A percentile compares a stretch with the other conserved stretches of the same genome.
These are phyloP conservation scores for Scaptomyza reducta DNA, from an alignment of 2,888 invertebrate species.

Conservation along the genomic window DNA sequence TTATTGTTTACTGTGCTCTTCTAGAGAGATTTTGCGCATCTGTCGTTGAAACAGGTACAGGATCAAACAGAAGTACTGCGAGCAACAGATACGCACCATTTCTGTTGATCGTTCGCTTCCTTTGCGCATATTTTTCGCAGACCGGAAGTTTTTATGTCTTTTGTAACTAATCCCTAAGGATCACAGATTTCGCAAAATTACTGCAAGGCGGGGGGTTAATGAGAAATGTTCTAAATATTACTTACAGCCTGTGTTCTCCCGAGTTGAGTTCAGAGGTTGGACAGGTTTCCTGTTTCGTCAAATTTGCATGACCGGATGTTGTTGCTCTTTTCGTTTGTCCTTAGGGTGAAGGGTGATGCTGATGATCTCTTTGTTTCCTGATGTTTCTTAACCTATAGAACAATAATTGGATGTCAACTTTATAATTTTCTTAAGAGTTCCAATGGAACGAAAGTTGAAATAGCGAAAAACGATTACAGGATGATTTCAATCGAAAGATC, in stretches of 20 bases:
- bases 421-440: too few relatives aligned
- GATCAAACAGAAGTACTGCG: conserved; percentile 32
- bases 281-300: conserved; percentile 48
- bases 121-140: conserved; percentile 39
- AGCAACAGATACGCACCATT: conserved; percentile 58
- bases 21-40: conserved; percentile 56
- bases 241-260: conserved; percentile 16
- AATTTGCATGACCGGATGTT: conserved; percentile 71
- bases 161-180: conserved; percentile 66
- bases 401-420: conserved; percentile 43
- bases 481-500: background rate
- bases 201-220: conserved; percentile 54
- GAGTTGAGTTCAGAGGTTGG: conserved; percentile 28
- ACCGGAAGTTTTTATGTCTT: conserved; percentile 69
- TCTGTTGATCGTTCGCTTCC: conserved; percentile 43
- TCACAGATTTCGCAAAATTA: conserved; percentile 65
- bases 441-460: too few relatives aligned
- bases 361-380: conserved; percentile 45
- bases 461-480: too few relatives aligned
- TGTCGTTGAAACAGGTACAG: conserved; percentile 70
- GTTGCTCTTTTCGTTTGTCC: conserved; percentile 43
- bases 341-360: conserved; percentile 59
- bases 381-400: conserved; percentile 8
- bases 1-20: conserved; percentile 24
- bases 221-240: conserved; percentile 17